Evolutionary conservation across 92 coral and sea anemone genomes (phyloP), one percentile per base, ranked within the genome.

Genomic region (Ricordea florida): DNA sequence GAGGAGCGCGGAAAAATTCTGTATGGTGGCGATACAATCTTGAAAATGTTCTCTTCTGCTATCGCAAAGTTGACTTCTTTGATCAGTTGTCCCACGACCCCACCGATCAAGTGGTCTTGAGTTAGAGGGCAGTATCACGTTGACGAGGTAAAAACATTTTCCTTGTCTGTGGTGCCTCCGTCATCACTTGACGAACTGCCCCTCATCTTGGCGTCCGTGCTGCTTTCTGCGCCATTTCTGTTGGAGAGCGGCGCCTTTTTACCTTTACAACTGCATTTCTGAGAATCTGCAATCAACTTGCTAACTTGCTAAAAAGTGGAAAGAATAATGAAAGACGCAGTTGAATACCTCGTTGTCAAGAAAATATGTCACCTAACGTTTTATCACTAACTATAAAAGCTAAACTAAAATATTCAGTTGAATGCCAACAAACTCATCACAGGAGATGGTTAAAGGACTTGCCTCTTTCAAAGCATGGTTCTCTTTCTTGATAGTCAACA

Each of bases 401-500:
- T 13, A 20, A 26, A 6, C 16, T 9, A 51, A 13, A 21, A 5
- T 7, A 5, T 16, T 3, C 2, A 31, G 34, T 6, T 6, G 11
- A 11, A 11, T 7, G n/a, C n/a, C n/a, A n/a, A n/a, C n/a, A n/a
- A n/a, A n/a, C n/a, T n/a, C n/a, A n/a, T n/a, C n/a, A n/a, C n/a
- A n/a, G n/a, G n/a, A n/a, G n/a, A n/a, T n/a, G n/a, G n/a, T n/a
- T n/a, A n/a, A n/a, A n/a, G n/a, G 3, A 57, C 87, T 32, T 37
- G 88, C 97, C 83, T 91, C 80, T 53, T 76, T 91, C 1, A 91
- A 79, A 0, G 81, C 79, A 22, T 91, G 69, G 53, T 91, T 91
- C 24, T 96, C 99, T 48, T 86, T 90, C 64, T 92, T 96, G 52
- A 96, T 82, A 2, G 90, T 85, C 67, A 87, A 56, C 59, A 96